Percentiles rank a stretch among this genome's conserved stretches.
Evolutionary conservation across 2,113 vertebrate genomes (phyloP).

Genomic region (Tachycineta bicolor): DNA sequence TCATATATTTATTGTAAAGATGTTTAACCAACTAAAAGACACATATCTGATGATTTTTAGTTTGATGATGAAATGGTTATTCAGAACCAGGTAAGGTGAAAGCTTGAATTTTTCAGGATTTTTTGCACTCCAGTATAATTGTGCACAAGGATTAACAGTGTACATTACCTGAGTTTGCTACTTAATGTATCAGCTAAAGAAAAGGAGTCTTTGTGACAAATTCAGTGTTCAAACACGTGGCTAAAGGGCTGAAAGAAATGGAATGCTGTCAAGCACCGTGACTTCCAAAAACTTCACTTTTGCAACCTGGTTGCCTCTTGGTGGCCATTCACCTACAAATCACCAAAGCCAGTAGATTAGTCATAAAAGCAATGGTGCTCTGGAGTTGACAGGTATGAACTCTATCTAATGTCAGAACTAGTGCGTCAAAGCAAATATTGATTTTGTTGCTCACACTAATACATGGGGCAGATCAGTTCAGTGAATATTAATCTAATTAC

Average conservation of each 20-base stretch:
- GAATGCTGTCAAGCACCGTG: background rate
- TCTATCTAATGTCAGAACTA: background rate
- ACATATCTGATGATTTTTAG: background rate
- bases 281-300: background rate
- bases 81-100: background rate
- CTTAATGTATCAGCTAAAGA: background rate
- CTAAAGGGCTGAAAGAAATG: background rate
- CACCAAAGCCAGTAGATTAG: background rate
- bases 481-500: conserved; percentile 11
- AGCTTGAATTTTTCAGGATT: background rate
- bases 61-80: background rate
- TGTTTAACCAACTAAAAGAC: background rate
- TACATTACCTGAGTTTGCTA: background rate
- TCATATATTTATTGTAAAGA: background rate
- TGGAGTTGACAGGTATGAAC: background rate
- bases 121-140: background rate
- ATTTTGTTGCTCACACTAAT: background rate
- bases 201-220: background rate
- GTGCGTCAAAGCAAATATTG: background rate
- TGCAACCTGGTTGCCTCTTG: background rate
- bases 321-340: background rate
- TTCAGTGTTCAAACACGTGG: background rate
- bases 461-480: background rate
- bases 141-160: background rate
- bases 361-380: background rate